Evolutionary conservation across 2,888 invertebrate genomes (phyloP).

Genomic region (Chesias legatella): DNA sequence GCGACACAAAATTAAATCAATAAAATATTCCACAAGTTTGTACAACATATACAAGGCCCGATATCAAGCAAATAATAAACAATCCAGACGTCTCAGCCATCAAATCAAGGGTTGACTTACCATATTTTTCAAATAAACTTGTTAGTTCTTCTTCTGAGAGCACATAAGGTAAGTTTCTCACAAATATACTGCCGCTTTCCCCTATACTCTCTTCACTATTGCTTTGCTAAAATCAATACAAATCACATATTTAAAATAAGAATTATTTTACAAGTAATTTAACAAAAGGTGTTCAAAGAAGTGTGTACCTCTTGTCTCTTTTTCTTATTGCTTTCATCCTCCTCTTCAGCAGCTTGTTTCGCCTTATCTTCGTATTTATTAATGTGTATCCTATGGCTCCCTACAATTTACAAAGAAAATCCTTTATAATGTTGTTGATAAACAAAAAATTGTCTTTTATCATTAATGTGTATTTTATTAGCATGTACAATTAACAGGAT

Average conservation of each 20-base stretch:
- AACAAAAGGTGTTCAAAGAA: not conserved
- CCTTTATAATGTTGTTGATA: no score
- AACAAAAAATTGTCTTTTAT: constrained; percentile 1
- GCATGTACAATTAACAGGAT: no score
- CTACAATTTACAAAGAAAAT: constrained; percentile 40
- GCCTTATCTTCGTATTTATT: constrained; percentile 68
- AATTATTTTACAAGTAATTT: not conserved
- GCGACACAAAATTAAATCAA: no score
- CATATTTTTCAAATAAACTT: constrained; percentile 90
- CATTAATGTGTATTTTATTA: no score
- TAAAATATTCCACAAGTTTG: no score
- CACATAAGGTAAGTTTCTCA: constrained; percentile 94
- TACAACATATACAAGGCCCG: no score
- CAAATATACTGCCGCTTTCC: constrained; percentile 95
- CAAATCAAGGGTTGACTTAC: constrained; percentile 63
- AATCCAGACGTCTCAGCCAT: no score
- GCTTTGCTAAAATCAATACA: constrained; percentile 41
- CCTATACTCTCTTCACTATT: constrained; percentile 89
- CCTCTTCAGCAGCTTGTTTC: constrained; percentile 58
- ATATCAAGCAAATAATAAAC: no score
- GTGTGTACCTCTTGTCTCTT: constrained; percentile 58
- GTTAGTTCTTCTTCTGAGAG: constrained; percentile 92
- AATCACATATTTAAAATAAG: no score
- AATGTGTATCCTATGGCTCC: constrained; percentile 65
- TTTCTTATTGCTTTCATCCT: constrained; percentile 49